Evolutionary conservation across 2,888 invertebrate species (phyloP), one percentile per base, ranked within the genome.

Genomic region (Ormyrus nitidulus): DNA sequence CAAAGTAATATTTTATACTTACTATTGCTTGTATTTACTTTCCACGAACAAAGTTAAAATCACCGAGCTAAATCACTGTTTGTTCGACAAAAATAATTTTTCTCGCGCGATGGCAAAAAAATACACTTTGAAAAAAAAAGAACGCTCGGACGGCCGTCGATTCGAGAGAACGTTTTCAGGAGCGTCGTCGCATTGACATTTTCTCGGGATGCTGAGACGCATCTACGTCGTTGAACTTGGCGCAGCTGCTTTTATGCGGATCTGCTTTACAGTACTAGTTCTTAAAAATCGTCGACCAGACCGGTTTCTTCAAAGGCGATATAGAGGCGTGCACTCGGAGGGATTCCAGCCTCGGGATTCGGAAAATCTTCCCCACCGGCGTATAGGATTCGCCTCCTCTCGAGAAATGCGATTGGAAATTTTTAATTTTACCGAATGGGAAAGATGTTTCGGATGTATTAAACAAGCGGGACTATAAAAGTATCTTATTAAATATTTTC

Each of bases 161-260:
- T 34, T 34, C 34, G 2, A 34, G 34, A 34, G 34, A 34, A 2
- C 34, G 34, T 2, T 34, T 34, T 34, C 34, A 34, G 34, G 34
- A 34, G 4, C 34, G 34, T 34, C 34, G 34, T 34, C 49, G 9
- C 49, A 13, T 66, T 10, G 13, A 51, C 13, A 69, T 19, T 69
- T 44, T 56, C 56, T 62, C 62, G 49, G 19, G 70, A 70, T 34
- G 54, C 56, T 10, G 56, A 19, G 5, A 56, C 11, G 54, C 70
- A 56, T 70, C 59, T 75, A 54, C 66, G 11, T 49, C 11, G 51
- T 0, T 10, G 46, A 51, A 49, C 69, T 59, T 11, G 4, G n/a
- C 48, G 61, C 6, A 44, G 66, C 69, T 9, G 68, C 69, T 77
- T 77, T 70, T 77, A 77, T 77, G 62, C 70, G n/a, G 46, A 77